Evolutionary conservation across 2,797 vertebrate genomes (phyloP).

Genomic region (Thamnophis elegans): DNA sequence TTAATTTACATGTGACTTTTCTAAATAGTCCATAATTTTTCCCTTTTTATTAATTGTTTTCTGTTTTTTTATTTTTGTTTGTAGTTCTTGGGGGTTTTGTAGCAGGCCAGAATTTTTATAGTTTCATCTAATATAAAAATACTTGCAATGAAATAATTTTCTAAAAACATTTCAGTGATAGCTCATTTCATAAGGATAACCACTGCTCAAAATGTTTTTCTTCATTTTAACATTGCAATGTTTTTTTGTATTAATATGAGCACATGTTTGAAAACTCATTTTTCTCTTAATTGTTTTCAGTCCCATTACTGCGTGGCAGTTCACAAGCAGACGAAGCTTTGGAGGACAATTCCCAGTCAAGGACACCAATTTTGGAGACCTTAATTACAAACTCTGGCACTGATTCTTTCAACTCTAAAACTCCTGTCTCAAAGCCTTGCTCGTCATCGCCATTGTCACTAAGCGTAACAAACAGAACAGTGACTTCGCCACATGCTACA

Average conservation of each 20-base stretch:
- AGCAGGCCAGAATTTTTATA: not conserved
- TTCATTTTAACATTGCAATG: not conserved
- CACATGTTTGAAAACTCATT: conserved; percentile 13
- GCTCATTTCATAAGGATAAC: not conserved
- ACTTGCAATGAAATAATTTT: not conserved
- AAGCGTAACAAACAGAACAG: conserved; percentile 50
- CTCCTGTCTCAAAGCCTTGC: conserved; percentile 34
- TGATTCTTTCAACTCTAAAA: conserved; percentile 48
- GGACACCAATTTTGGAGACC: conserved; percentile 61
- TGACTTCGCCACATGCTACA: conserved; percentile 38
- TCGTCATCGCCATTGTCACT: conserved; percentile 34
- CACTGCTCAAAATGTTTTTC: not conserved
- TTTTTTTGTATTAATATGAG: not conserved
- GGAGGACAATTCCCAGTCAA: conserved; percentile 29
- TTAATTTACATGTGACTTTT: not conserved
- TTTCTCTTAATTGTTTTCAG: conserved; percentile 64
- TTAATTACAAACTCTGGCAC: conserved; percentile 45
- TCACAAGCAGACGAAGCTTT: conserved; percentile 59
- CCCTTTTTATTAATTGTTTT: not conserved
- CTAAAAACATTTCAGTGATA: not conserved
- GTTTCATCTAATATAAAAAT: not conserved
- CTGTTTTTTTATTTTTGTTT: not conserved
- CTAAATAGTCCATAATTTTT: not conserved
- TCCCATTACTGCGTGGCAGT: conserved; percentile 61
- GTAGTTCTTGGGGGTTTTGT: not conserved